Evolutionary conservation across 2,113 vertebrate species (phyloP), one percentile per base, ranked within the genome.

Genomic region (Cyanocitta stelleri): DNA sequence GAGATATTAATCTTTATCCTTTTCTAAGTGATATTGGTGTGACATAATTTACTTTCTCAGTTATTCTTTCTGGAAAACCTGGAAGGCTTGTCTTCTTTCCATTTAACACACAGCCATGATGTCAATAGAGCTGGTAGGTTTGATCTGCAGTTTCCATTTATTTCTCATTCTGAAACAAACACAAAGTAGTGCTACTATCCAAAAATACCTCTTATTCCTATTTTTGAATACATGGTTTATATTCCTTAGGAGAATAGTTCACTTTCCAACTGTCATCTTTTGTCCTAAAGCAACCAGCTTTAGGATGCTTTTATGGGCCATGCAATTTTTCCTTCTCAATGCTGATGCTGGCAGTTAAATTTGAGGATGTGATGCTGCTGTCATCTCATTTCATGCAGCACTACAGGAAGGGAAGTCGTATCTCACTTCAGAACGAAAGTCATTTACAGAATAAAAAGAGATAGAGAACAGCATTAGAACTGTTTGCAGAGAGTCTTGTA

Each of bases 1-100:
- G 80, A 87, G 32, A 54, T 85, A 58, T 83, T 58, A 79, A 73
- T 93, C 89, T 95, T 83, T 27, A 75, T 33, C 44, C 81, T 88
- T 92, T 87, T 84, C 74, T 90, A 90, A 97, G 71, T 79, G 85
- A 79, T 68, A 78, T 43, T 91, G 90, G 77, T 84, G 66, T 52
- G 83, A 54, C 73, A 89, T 74, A 92, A 93, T 96, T 96, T 95
- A 85, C 87, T 90, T 94, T 29, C 66, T 73, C 80, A 20, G 83
- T 85, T 90, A 56, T 48, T 97, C 77, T 67, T 51, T 15, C 81
- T 77, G 67, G 39, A 66, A 87, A 58, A 52, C n/a, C 85, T 93
- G 74, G 39, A 79, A 95, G 69, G 55, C 18, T 46, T 88, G 41
- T 74, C 56, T 12, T 87, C 63, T 72, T 84, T n/a, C 78, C 62